These are phyloP conservation scores for Callocephalon fimbriatum DNA, from an alignment of 2,113 vertebrate species.

Conservation along the genomic window DNA sequence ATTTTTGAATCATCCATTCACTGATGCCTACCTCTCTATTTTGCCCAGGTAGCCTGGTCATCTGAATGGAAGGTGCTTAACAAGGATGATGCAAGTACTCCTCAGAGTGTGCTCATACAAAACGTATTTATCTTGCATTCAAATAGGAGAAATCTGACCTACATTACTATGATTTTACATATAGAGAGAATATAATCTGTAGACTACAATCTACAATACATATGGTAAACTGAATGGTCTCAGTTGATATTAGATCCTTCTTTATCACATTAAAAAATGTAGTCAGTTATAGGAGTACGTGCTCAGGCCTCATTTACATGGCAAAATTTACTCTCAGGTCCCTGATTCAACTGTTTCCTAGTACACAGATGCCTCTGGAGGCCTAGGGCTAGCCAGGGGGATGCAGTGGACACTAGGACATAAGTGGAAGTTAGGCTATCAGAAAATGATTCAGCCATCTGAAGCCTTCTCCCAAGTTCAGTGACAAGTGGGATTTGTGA, in stretches of 20 bases:
- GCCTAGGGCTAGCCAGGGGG: not conserved
- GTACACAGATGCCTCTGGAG: not conserved
- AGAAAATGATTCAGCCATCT: not conserved
- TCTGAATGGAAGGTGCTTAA: not conserved
- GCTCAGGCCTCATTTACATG: not conserved
- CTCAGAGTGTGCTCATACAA: not conserved
- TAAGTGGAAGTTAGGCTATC: not conserved
- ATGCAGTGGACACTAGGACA: not conserved
- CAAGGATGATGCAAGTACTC: not conserved
- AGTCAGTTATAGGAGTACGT: not conserved
- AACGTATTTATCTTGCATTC: not conserved
- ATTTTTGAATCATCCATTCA: not conserved
- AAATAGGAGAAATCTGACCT: not conserved
- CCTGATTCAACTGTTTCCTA: not conserved
- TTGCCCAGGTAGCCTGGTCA: not conserved
- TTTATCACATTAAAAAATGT: not conserved
- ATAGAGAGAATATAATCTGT: not conserved
- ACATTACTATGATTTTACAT: not conserved
- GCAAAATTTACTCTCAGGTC: not conserved
- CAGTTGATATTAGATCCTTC: not conserved
- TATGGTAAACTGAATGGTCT: not conserved
- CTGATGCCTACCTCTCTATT: not conserved
- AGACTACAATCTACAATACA: not conserved
- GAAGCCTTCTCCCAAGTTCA: not conserved
- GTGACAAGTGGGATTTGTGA: accelerated